phyloP scores from a whole-genome alignment of 2,888 invertebrate genomes.

The Diarsia rubi region DNA sequence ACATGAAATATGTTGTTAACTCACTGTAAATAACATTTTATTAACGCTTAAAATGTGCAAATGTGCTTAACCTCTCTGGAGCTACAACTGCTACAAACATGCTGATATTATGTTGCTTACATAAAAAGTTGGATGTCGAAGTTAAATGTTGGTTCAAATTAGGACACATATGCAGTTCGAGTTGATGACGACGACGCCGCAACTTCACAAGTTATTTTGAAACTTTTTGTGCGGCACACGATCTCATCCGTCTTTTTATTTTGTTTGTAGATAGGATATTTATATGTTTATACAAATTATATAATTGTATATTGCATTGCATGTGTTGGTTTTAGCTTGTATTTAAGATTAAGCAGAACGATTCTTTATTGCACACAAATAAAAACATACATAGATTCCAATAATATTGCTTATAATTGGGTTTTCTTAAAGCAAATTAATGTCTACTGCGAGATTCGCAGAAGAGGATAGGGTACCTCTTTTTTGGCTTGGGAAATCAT shows the following conservation, averaged over 20 bases:
- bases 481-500: too few relatives aligned
- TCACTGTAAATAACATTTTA: neutral
- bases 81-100: neutral
- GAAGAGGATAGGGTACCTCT: too few relatives aligned
- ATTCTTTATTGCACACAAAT: too few relatives aligned
- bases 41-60: neutral
- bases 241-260: constrained; percentile 24
- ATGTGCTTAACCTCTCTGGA: neutral
- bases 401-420: too few relatives aligned
- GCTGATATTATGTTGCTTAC: neutral
- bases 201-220: constrained; percentile 43
- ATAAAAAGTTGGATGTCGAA: constrained; percentile 11
- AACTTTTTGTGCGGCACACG: constrained; percentile 32
- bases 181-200: constrained; percentile 40
- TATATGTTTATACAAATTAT: neutral
- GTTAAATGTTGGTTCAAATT: constrained; percentile 32
- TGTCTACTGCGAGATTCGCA: too few relatives aligned
- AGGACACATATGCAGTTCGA: constrained; percentile 33
- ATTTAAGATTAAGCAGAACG: neutral
- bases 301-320: neutral
- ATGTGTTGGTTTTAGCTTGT: neutral
- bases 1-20: neutral
- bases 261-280: constrained; percentile 29
- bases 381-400: too few relatives aligned
- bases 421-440: too few relatives aligned